Evolutionary conservation across 2,113 vertebrate species (phyloP).

Genomic region (Rhodinocichla rosea): DNA sequence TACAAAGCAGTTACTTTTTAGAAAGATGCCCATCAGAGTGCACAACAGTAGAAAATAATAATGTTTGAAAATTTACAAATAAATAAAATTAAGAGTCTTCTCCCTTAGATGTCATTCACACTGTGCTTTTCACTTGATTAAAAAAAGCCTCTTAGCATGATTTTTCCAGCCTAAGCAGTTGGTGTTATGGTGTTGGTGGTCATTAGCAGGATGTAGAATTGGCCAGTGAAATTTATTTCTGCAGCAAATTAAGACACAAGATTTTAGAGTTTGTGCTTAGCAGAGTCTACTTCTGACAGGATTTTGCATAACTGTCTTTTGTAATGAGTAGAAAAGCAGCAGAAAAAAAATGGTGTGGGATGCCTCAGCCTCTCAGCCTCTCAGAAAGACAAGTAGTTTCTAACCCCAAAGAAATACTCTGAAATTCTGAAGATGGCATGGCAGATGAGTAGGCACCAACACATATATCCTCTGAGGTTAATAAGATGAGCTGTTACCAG

Average conservation of each 20-base stretch:
- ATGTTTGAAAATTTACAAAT: constrained; percentile 7
- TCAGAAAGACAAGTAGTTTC: background rate
- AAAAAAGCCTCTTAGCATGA: background rate
- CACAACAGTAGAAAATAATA: constrained; percentile 1
- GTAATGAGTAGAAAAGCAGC: background rate
- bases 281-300: constrained; percentile 6
- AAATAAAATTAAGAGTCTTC: constrained; percentile 18
- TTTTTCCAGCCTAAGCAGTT: constrained; percentile 17
- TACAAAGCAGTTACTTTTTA: background rate
- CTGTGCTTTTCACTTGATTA: constrained; percentile 11
- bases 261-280: background rate
- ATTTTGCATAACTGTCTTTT: background rate
- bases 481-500: background rate
- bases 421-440: background rate
- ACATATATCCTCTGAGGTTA: background rate
- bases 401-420: background rate
- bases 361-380: background rate
- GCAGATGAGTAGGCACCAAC: background rate
- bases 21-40: background rate
- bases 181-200: constrained; percentile 40
- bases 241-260: constrained; percentile 33
- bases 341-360: background rate
- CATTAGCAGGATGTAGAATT: constrained; percentile 25
- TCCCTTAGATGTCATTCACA: constrained; percentile 9
- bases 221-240: constrained; percentile 58